Percentiles rank a stretch among this genome's conserved stretches.
Conservation (phyloP, 2,888 invertebrate genomes). For the Drosophila kambysellisi region DNA sequence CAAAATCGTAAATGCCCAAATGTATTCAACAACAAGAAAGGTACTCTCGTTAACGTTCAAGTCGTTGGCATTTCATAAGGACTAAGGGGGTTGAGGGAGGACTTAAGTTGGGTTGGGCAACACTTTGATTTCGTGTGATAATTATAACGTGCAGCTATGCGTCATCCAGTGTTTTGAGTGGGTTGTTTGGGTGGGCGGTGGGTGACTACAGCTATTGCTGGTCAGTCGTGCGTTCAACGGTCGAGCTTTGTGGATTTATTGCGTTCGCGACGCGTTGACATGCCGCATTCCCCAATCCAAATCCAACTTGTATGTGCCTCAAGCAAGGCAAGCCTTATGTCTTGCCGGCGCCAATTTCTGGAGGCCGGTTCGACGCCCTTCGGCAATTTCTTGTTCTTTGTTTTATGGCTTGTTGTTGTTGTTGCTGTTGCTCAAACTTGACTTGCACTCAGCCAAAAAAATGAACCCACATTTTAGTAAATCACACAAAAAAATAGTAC, state of each 20-base stretch:
- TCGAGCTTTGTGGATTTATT: slow-evolving; percentile 68
- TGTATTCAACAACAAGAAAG: slow-evolving; percentile 5
- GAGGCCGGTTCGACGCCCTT: slow-evolving; percentile 7
- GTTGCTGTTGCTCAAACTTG: slow-evolving; percentile 24
- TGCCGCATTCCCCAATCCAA: slow-evolving; percentile 51
- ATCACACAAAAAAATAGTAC: background rate
- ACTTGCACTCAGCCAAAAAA: background rate
- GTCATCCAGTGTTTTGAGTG: slow-evolving; percentile 36
- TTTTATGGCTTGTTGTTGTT: slow-evolving; percentile 60
- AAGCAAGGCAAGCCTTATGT: slow-evolving; percentile 19
- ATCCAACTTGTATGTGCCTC: slow-evolving; percentile 16
- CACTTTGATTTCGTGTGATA: slow-evolving; percentile 78
- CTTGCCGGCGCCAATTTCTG: slow-evolving; percentile 38
- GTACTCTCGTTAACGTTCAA: slow-evolving; percentile 23
- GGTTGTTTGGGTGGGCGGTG: slow-evolving; percentile 1
- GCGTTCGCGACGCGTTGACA: slow-evolving; percentile 76
- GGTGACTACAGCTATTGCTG: slow-evolving; percentile 13
- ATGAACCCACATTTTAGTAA: background rate
- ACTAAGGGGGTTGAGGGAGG: background rate
- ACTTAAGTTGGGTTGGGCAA: slow-evolving; percentile 14
- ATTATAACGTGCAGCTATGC: slow-evolving; percentile 78
- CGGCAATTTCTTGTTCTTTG: slow-evolving; percentile 56
- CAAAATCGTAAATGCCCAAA: slow-evolving; percentile 15
- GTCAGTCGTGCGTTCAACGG: slow-evolving; percentile 61
- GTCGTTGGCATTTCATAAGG: slow-evolving; percentile 16